Conservation (phyloP, 1,140 invertebrate species). For the Scaptodrosophila lebanonensis region DNA sequence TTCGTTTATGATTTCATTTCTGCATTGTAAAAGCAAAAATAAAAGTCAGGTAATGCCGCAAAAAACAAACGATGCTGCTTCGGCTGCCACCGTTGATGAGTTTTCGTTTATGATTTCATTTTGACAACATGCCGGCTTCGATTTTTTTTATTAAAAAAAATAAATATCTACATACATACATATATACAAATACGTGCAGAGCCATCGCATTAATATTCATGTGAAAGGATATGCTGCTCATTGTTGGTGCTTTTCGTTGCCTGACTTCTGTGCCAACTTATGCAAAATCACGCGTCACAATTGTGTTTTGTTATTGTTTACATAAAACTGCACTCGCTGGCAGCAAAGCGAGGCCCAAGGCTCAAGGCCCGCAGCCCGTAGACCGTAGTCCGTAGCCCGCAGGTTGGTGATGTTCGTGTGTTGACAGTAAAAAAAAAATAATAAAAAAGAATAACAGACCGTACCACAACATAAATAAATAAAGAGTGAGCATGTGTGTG, state of each 20-base stretch:
- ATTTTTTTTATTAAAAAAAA: too few species aligned
- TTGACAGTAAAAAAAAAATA: conserved; percentile 13
- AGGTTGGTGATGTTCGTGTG: conserved; percentile 12
- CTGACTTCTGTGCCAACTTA: conserved; percentile 59
- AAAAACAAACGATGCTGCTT: too few species aligned
- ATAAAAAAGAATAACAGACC: conserved; percentile 17
- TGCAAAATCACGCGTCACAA: conserved; percentile 74
- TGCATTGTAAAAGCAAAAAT: too few species aligned
- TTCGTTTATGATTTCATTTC: too few species aligned
- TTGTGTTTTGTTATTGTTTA: conserved; percentile 75
- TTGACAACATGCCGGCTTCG: conserved; percentile 19
- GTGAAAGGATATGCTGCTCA: conserved; percentile 40
- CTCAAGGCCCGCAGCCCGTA: neutral
- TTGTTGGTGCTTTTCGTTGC: conserved; percentile 16
- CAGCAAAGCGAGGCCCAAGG: neutral
- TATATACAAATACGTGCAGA: too few species aligned
- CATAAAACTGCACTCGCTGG: conserved; percentile 58
- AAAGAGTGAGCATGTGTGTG: conserved; percentile 27
- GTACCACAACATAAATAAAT: conserved; percentile 57
- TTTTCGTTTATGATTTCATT: conserved; percentile 36
- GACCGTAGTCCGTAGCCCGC: too few species aligned
- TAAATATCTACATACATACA: too few species aligned
- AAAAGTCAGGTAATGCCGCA: too few species aligned
- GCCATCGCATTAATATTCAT: conserved; percentile 9
- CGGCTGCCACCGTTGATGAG: neutral